phyloP scores from a whole-genome alignment of 2,888 invertebrate genomes.

The Sinohyriopsis cumingii region DNA sequence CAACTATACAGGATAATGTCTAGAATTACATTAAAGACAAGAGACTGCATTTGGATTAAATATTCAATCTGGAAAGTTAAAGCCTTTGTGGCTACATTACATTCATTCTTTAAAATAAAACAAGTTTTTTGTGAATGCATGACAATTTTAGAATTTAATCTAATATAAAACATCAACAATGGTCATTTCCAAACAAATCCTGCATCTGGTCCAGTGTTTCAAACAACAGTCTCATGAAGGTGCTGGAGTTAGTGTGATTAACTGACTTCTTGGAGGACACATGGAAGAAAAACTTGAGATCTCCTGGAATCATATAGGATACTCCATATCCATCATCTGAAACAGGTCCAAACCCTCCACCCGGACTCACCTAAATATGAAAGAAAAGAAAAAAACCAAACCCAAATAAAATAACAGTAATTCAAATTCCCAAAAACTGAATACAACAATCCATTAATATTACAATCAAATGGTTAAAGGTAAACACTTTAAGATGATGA shows the following conservation, averaged over 20 bases:
- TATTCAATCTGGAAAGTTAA: too few species aligned
- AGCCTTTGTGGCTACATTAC: too few species aligned
- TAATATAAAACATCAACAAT: too few species aligned
- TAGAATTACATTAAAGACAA: too few species aligned
- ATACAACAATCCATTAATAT: slow-evolving; percentile 2
- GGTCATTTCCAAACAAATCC: slow-evolving; percentile 61
- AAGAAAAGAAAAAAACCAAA: not conserved
- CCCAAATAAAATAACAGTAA: not conserved
- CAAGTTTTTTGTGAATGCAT: too few species aligned
- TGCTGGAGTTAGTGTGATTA: slow-evolving; percentile 68
- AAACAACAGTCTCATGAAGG: slow-evolving; percentile 70
- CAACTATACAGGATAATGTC: too few species aligned
- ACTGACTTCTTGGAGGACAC: slow-evolving; percentile 73
- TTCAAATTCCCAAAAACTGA: too few species aligned
- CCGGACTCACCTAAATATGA: slow-evolving; percentile 71
- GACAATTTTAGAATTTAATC: too few species aligned
- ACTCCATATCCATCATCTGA: slow-evolving; percentile 74
- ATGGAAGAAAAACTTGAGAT: slow-evolving; percentile 74
- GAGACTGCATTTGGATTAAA: too few species aligned
- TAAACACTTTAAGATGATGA: too few species aligned
- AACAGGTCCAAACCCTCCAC: slow-evolving; percentile 75
- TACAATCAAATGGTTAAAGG: not conserved
- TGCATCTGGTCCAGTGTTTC: slow-evolving; percentile 71
- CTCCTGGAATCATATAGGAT: slow-evolving; percentile 74
- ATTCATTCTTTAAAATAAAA: too few species aligned